Evolutionary conservation across 1,140 invertebrate genomes (phyloP), one percentile per base, ranked within the genome.

Genomic region (Leptonema lineaticorne): DNA sequence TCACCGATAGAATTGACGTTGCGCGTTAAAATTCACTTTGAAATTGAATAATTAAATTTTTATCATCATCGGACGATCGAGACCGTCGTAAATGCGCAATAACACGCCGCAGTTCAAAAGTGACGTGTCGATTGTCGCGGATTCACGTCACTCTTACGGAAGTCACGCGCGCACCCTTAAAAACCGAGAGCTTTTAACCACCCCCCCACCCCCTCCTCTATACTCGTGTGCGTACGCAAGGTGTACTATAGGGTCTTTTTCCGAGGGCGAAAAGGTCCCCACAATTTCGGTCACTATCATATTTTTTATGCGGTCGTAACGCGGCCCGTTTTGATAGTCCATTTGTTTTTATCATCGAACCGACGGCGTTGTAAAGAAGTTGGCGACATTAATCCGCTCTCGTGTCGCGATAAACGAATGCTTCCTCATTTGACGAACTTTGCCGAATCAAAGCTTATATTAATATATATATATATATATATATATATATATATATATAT

Each of bases 271-370:
- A 37, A 37, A 62, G 58, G 58, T 14, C 58, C 14, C 28, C 29
- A 30, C 58, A 14, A 62, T 11, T n/a, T 14, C 8, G 58, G 4
- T 30, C 58, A 62, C 57, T 62, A 68, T 62, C 58, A 68, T 68
- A 57, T 63, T 71, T 68, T 71, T 69, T 68, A 68, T 29, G 53
- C 18, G 41, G 41, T 28, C 33, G 58, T 71, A 56, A 63, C 28
- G 46, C 58, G 48, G 48, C 11, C n/a, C 48, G 29, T 46, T 68
- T 71, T 71, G 65, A 71, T 71, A 59, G 66, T 64, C 69, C 66
- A 68, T 71, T 71, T 60, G 59, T 63, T 70, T 71, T 71, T 71
- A 71, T 71, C 69, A 71, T 71, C 66, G 48, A 53, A 65, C 56
- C 50, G 60, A 71, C 69, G 56, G 60, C 16, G 58, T 33, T 59